phyloP scores from a whole-genome alignment of 2,113 vertebrate genomes.

The Gracilinanus agilis region DNA sequence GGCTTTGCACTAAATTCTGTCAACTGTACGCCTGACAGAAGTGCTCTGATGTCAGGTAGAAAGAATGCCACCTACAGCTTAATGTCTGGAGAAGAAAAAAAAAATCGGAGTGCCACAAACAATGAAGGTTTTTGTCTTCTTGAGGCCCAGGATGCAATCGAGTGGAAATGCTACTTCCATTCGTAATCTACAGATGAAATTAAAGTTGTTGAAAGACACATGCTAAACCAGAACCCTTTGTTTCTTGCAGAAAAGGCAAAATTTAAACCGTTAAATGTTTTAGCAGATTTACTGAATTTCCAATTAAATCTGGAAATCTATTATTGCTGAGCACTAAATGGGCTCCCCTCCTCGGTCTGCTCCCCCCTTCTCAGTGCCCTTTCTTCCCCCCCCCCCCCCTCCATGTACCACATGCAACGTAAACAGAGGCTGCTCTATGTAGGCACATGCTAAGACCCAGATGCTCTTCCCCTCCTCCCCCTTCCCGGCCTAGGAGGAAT shows the following conservation, averaged over 20 bases:
- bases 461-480: neutral
- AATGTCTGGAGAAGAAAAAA: constrained; percentile 78
- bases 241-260: constrained; percentile 85
- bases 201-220: constrained; percentile 92
- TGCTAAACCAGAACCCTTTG: constrained; percentile 86
- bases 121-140: constrained; percentile 88
- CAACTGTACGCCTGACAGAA: constrained; percentile 81
- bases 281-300: constrained; percentile 91
- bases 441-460: neutral
- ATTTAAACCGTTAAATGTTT: constrained; percentile 89
- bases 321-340: constrained; percentile 73
- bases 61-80: constrained; percentile 89
- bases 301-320: constrained; percentile 86
- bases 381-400: too few species aligned
- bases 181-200: constrained; percentile 91
- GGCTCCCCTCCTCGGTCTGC: too few species aligned
- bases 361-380: neutral
- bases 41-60: constrained; percentile 86
- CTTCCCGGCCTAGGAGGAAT: constrained; percentile 51
- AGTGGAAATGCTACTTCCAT: constrained; percentile 92
- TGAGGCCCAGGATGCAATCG: constrained; percentile 86
- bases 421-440: neutral
- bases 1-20: constrained; percentile 83
- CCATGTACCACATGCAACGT: neutral
- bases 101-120: constrained; percentile 80